Evolutionary conservation across 2,113 vertebrate species (phyloP).

Genomic region (Tupaia chinensis): DNA sequence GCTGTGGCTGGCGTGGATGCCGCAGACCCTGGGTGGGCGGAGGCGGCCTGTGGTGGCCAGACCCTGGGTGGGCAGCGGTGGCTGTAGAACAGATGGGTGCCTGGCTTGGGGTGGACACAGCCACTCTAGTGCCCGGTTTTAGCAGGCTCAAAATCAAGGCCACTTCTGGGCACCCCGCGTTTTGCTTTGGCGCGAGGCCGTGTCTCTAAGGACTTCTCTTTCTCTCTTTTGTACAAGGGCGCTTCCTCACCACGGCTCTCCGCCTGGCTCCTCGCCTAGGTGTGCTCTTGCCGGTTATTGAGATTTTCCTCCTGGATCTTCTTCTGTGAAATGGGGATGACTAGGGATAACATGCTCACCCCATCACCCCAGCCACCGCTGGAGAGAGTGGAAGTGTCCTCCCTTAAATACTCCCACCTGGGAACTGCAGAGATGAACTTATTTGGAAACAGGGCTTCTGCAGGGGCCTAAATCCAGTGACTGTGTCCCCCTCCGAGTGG

Average conservation of each 20-base stretch:
- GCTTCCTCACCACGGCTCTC: accelerated
- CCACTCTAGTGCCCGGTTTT: accelerated
- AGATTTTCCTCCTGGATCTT: not conserved
- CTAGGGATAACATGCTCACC: too few species aligned
- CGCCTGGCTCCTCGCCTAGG: too few species aligned
- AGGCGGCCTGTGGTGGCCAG: accelerated
- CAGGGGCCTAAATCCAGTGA: too few species aligned
- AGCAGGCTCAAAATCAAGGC: not conserved
- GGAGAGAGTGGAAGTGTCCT: not conserved
- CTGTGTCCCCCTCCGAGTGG: accelerated
- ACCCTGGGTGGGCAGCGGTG: accelerated
- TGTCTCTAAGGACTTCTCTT: accelerated
- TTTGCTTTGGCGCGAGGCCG: not conserved
- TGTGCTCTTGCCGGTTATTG: accelerated
- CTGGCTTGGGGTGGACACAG: not conserved
- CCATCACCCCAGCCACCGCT: too few species aligned
- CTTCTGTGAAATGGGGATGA: accelerated
- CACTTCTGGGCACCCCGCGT: not conserved
- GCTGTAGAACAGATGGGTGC: too few species aligned
- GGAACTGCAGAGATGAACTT: not conserved
- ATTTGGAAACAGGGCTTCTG: not conserved
- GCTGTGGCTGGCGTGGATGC: accelerated
- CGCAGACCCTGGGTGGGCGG: not conserved
- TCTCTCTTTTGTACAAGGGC: accelerated
- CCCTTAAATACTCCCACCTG: not conserved